Evolutionary conservation across 2,888 invertebrate species (phyloP).

Genomic region (Drosophila kambysellisi): DNA sequence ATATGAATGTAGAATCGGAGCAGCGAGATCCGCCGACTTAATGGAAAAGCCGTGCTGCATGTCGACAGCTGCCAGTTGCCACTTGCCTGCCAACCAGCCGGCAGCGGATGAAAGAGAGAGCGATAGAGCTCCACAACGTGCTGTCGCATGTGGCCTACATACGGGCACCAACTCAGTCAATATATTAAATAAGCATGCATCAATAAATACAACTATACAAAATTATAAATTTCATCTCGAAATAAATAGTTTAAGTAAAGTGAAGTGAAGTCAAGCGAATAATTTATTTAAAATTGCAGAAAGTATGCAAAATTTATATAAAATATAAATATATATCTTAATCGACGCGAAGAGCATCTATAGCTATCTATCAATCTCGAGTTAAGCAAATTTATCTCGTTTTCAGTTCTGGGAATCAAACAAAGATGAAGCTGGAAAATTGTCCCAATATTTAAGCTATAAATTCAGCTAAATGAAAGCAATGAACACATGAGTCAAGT

Average conservation of each 20-base stretch:
- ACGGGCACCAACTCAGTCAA: constrained; percentile 4
- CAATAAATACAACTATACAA: constrained; percentile 6
- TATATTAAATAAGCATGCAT: constrained; percentile 25
- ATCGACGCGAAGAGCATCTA: too few relatives aligned
- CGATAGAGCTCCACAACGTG: background rate
- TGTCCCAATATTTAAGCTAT: background rate
- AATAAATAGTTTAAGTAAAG: background rate
- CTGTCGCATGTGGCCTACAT: constrained; percentile 51
- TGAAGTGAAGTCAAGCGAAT: background rate
- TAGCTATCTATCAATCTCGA: too few relatives aligned
- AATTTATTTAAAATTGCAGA: background rate
- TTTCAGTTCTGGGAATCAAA: background rate
- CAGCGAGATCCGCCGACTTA: constrained; percentile 49
- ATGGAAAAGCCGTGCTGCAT: constrained; percentile 66
- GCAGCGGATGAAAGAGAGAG: constrained; percentile 9
- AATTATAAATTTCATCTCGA: background rate
- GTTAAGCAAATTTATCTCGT: background rate
- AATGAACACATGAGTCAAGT: constrained; percentile 8
- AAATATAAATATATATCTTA: too few relatives aligned
- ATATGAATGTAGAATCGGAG: constrained; percentile 10
- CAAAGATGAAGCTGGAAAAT: background rate
- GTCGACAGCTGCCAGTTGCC: constrained; percentile 44
- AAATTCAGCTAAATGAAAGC: constrained; percentile 2
- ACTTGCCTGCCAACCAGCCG: constrained; percentile 17
- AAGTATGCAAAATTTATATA: background rate